A percentile compares a stretch with the other conserved stretches of the same genome.
Evolutionary conservation across 2,113 vertebrate species (phyloP).

Genomic region (Pterocles orientalis): DNA sequence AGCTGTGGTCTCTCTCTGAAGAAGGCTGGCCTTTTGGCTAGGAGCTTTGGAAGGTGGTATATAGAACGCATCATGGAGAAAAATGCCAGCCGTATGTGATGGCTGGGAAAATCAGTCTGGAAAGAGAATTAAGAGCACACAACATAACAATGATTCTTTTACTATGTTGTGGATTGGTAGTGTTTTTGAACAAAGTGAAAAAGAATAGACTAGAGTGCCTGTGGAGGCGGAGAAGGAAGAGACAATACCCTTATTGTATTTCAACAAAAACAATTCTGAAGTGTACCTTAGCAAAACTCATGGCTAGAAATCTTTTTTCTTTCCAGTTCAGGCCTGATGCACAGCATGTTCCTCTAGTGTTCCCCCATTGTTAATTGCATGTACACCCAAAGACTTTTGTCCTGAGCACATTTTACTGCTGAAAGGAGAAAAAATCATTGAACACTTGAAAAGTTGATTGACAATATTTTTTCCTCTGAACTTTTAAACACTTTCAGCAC

Average conservation of each 20-base stretch:
- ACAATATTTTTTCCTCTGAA: not conserved
- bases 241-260: slow-evolving; percentile 24
- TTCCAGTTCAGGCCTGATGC: not conserved
- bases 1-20: not conserved
- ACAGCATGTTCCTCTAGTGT: not conserved
- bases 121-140: slow-evolving; percentile 1
- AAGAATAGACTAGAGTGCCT: slow-evolving; percentile 14
- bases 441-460: slow-evolving; percentile 36
- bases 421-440: not conserved
- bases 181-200: slow-evolving; percentile 24
- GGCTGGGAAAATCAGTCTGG: slow-evolving; percentile 35
- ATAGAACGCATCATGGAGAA: not conserved
- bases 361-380: not conserved
- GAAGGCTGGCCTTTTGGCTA: not conserved
- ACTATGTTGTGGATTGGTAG: not conserved
- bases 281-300: slow-evolving; percentile 15
- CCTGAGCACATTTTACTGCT: not conserved
- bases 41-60: not conserved
- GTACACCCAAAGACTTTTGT: not conserved
- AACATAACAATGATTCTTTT: slow-evolving; percentile 21
- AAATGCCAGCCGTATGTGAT: not conserved
- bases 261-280: slow-evolving; percentile 43
- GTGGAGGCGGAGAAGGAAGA: slow-evolving; percentile 4
- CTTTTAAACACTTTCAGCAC: slow-evolving; percentile 35
- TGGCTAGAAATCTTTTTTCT: not conserved